These are phyloP conservation scores for Vollenhovia emeryi DNA, from an alignment of 1,140 invertebrate genomes.

Conservation along the genomic window DNA sequence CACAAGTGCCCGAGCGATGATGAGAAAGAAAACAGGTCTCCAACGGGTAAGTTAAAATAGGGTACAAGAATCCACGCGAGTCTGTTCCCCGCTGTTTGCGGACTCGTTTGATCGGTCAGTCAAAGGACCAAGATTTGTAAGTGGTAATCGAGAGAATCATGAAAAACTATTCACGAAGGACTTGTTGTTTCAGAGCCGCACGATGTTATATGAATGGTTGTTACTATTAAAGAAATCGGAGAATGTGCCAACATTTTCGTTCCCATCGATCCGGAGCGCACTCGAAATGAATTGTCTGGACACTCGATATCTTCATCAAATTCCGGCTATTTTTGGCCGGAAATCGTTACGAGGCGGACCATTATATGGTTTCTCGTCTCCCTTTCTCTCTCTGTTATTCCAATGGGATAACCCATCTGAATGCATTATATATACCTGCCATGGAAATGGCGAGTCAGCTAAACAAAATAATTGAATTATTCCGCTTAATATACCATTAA, in stretches of 20 bases:
- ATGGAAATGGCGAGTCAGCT: slow-evolving; percentile 3
- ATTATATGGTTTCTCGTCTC: slow-evolving; percentile 28
- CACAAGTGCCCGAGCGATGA: too few species aligned
- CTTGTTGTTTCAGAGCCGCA: neutral
- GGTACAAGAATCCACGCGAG: too few species aligned
- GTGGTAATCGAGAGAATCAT: neutral
- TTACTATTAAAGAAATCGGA: slow-evolving; percentile 20
- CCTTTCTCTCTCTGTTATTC: slow-evolving; percentile 6
- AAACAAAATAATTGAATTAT: slow-evolving; percentile 38
- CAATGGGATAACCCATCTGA: slow-evolving; percentile 5
- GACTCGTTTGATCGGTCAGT: too few species aligned
- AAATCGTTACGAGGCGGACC: slow-evolving; percentile 32
- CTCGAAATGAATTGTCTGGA: slow-evolving; percentile 41
- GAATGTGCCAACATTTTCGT: slow-evolving; percentile 21
- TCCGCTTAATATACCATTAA: slow-evolving; percentile 17
- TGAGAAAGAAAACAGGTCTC: too few species aligned
- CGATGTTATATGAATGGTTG: neutral
- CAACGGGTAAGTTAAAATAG: too few species aligned
- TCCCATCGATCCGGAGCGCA: slow-evolving; percentile 4
- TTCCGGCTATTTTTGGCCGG: slow-evolving; percentile 27
- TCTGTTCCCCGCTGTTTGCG: too few species aligned
- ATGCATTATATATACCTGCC: neutral
- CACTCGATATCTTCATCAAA: slow-evolving; percentile 47
- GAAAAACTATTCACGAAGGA: neutral
- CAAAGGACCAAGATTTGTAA: neutral